Evolutionary conservation across 1,140 invertebrate genomes (phyloP).

Genomic region (Galleria mellonella): DNA sequence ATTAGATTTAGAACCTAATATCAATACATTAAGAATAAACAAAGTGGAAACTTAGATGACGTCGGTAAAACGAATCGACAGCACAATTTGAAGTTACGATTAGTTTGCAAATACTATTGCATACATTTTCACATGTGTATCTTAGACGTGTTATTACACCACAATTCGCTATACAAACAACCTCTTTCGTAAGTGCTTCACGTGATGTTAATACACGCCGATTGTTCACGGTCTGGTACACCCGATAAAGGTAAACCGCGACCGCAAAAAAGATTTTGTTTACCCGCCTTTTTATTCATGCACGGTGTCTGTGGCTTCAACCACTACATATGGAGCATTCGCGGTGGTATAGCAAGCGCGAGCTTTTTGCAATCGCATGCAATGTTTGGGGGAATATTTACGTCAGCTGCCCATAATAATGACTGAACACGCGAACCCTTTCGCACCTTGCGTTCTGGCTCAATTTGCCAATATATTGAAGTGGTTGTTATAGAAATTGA

Average conservation of each 20-base stretch:
- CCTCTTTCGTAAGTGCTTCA: constrained; percentile 56
- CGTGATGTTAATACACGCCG: constrained; percentile 62
- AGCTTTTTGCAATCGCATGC: constrained; percentile 47
- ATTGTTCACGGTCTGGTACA: constrained; percentile 66
- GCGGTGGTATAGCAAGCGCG: constrained; percentile 25
- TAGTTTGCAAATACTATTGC: too few species aligned
- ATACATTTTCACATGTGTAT: too few species aligned
- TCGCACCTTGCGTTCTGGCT: constrained; percentile 53
- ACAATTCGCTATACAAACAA: constrained; percentile 54
- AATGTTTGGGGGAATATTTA: constrained; percentile 47
- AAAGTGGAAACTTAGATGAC: too few species aligned
- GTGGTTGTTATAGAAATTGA: too few species aligned
- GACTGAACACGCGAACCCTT: constrained; percentile 61
- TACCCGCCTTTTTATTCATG: constrained; percentile 46
- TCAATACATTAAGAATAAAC: too few species aligned
- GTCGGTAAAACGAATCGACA: too few species aligned
- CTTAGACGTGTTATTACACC: constrained; percentile 38
- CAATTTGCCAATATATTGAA: not conserved
- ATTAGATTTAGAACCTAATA: too few species aligned
- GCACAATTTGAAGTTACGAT: too few species aligned
- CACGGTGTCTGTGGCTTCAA: constrained; percentile 41
- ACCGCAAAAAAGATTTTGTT: constrained; percentile 65
- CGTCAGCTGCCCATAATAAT: constrained; percentile 58
- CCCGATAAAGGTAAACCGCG: constrained; percentile 58
- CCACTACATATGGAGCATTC: constrained; percentile 38